A percentile compares a stretch with the other conserved stretches of the same genome.
Evolutionary conservation across 2,113 vertebrate species (phyloP).

Genomic region (Castor canadensis): DNA sequence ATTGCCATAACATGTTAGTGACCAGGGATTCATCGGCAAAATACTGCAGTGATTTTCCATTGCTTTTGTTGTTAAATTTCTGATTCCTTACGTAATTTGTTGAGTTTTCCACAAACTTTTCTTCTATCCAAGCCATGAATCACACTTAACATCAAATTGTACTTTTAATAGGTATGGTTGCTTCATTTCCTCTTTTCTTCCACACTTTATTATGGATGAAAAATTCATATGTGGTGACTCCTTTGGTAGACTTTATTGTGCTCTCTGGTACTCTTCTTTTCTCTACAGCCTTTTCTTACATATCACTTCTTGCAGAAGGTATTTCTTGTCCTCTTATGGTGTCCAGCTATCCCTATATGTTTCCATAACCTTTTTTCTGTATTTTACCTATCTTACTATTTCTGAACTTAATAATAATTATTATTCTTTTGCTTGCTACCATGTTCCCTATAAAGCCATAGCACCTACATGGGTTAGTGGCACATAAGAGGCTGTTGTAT

Average conservation of each 20-base stretch:
- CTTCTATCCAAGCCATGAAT: not conserved
- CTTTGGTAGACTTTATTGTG: not conserved
- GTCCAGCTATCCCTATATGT: not conserved
- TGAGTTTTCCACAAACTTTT: not conserved
- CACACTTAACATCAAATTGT: not conserved
- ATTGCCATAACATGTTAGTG: not conserved
- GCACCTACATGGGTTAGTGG: not conserved
- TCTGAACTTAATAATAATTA: not conserved
- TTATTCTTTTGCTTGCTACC: not conserved
- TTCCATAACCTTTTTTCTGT: not conserved
- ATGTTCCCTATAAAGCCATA: too few species aligned
- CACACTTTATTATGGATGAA: not conserved
- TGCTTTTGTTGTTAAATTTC: not conserved
- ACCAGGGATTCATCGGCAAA: accelerated
- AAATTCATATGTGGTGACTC: not conserved
- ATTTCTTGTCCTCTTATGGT: not conserved
- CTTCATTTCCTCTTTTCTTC: not conserved
- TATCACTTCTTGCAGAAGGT: not conserved
- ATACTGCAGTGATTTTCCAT: too few species aligned
- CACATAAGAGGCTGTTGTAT: not conserved
- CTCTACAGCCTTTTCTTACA: not conserved
- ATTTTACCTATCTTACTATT: not conserved
- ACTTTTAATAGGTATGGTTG: not conserved
- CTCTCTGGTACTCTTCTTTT: not conserved
- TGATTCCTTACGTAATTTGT: not conserved